Evolutionary conservation across 92 coral and sea anemone species (phyloP).

Genomic region (Porites divaricata): DNA sequence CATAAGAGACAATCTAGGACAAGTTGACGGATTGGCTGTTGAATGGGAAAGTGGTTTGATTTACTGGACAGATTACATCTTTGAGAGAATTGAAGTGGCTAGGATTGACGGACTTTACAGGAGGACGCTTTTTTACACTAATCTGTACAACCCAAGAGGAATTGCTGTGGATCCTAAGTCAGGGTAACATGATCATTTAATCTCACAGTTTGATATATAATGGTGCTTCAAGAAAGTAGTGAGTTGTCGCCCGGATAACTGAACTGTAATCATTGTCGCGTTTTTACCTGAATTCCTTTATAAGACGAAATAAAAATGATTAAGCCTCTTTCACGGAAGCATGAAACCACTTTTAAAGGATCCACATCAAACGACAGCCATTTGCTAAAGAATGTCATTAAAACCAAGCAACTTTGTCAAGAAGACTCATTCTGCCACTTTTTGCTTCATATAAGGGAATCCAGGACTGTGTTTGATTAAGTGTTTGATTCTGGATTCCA

Average conservation of each 20-base stretch:
- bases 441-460: no score
- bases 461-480: no score
- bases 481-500: no score
- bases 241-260: not conserved
- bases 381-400: no score
- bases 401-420: no score
- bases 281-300: no score
- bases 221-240: not conserved
- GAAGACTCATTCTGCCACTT: no score
- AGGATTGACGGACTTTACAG: constrained; percentile 67
- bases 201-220: not conserved
- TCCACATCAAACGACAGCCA: no score
- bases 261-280: no score
- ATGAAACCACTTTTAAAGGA: no score
- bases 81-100: constrained; percentile 75
- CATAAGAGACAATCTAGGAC: constrained; percentile 28
- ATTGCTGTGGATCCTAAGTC: constrained; percentile 77
- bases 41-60: constrained; percentile 82
- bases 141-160: constrained; percentile 67
- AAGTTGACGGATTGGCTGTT: constrained; percentile 72
- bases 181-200: constrained; percentile 57
- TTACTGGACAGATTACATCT: constrained; percentile 75
- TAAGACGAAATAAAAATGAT: no score
- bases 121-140: constrained; percentile 40
- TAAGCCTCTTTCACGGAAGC: no score